These are phyloP conservation scores for Psilopsiagon aurifrons DNA, from an alignment of 2,113 vertebrate genomes.

Conservation along the genomic window DNA sequence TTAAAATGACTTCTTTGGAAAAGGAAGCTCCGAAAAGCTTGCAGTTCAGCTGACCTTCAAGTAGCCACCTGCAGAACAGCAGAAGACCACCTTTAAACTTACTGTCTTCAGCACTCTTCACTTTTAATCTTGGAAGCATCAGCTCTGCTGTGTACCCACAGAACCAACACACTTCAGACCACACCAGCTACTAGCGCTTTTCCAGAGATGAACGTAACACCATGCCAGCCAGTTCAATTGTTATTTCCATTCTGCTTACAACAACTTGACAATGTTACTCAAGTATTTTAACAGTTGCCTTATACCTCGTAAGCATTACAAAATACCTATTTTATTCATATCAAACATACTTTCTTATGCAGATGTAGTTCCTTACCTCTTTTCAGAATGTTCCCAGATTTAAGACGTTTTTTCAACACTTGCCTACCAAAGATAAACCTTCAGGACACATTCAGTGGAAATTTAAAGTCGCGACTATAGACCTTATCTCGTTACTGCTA, in stretches of 20 bases:
- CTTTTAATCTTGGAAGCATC: background rate
- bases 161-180: background rate
- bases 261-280: background rate
- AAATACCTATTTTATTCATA: background rate
- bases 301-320: fast-evolving
- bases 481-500: background rate
- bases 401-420: background rate
- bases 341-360: background rate
- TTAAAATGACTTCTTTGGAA: background rate
- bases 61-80: background rate
- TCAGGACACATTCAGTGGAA: background rate
- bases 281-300: background rate
- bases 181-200: background rate
- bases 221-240: fast-evolving
- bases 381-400: background rate
- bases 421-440: background rate
- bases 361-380: background rate
- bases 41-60: background rate
- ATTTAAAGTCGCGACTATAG: background rate
- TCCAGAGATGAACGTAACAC: background rate
- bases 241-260: background rate
- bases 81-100: background rate
- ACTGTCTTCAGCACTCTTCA: background rate
- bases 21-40: background rate
- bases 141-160: background rate